Evolutionary conservation across 2,113 vertebrate genomes (phyloP), one percentile per base, ranked within the genome.

Genomic region (Seriola quinqueradiata): DNA sequence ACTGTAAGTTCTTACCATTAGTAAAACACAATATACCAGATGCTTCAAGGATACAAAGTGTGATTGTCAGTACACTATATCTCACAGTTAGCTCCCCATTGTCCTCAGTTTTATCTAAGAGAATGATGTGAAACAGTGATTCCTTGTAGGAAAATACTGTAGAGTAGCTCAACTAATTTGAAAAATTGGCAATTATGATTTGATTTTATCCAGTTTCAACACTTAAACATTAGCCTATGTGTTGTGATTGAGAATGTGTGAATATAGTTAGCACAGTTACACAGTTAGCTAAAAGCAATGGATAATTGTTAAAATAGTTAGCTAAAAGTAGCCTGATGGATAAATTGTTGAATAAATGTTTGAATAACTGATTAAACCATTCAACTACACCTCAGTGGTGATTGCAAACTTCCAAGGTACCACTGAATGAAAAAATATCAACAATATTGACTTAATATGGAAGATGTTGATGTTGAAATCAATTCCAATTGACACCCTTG

Each of bases 11-110:
- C 36, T 55, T 50, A 73, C 12, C 28, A 36, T 36, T 36, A 50
- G 50, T 13, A 52, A n/a, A 21, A 55, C 1, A 23, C 34, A 55
- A 17, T 38, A 32, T n/a, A 61, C 12, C 46, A 76, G 61, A 70
- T 54, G 11, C 16, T 74, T 80, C 25, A 65, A 32, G 28, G 69
- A 48, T 80, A 42, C 68, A 6, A 25, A 36, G 44, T 66, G 32
- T 13, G 23, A 19, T 42, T 42, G 40, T 42, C 40, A 42, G 40
- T 42, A 19, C 25, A 25, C 42, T 59, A 40, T 70, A 70, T 6
- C 40, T 66, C n/a, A 28, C 46, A 70, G 46, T 67, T 16, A 38
- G n/a, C 19, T 5, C 34, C 4, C 1, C 19, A 46, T 68, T 76
- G 63, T 61, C 42, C 28, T 72, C 75, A 65, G 17, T 23, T 50